Evolutionary conservation across 2,888 invertebrate genomes (phyloP).

Genomic region (Leucoma salicis): DNA sequence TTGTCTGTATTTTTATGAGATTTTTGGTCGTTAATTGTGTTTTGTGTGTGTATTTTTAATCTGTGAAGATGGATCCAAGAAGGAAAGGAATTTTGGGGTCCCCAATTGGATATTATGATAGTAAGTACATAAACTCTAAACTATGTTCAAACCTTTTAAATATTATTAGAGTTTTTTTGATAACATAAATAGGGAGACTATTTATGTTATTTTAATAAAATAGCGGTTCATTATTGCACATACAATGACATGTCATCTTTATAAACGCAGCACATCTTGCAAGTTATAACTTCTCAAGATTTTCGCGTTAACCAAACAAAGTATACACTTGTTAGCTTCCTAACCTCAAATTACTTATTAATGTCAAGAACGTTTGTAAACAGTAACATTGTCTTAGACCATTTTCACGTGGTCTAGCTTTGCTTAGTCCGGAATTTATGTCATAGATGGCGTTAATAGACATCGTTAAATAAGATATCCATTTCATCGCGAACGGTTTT

Average conservation of each 20-base stretch:
- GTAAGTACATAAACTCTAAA: too few relatives aligned
- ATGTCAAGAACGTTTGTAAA: constrained; percentile 42
- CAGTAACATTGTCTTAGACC: constrained; percentile 15
- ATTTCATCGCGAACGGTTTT: too few relatives aligned
- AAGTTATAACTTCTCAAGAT: too few relatives aligned
- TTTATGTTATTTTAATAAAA: not conserved
- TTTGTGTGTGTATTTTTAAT: constrained; percentile 20
- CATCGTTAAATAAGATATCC: too few relatives aligned
- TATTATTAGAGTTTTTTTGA: too few relatives aligned
- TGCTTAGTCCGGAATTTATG: constrained; percentile 32
- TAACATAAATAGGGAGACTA: too few relatives aligned
- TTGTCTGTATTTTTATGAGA: not conserved
- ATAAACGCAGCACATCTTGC: too few relatives aligned
- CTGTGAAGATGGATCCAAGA: constrained; percentile 59
- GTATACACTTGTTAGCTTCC: constrained; percentile 18
- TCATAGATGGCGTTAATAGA: constrained; percentile 48
- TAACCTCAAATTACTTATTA: constrained; percentile 40
- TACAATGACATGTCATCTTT: not conserved
- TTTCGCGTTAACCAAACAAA: constrained; percentile 7
- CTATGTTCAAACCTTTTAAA: too few relatives aligned
- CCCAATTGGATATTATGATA: constrained; percentile 37
- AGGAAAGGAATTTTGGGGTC: constrained; percentile 53
- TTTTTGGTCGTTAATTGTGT: constrained; percentile 5
- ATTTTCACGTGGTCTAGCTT: constrained; percentile 23
- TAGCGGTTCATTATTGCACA: not conserved